phyloP scores from a whole-genome alignment of 2,113 vertebrate genomes.

The Corythornis madagascariensis region DNA sequence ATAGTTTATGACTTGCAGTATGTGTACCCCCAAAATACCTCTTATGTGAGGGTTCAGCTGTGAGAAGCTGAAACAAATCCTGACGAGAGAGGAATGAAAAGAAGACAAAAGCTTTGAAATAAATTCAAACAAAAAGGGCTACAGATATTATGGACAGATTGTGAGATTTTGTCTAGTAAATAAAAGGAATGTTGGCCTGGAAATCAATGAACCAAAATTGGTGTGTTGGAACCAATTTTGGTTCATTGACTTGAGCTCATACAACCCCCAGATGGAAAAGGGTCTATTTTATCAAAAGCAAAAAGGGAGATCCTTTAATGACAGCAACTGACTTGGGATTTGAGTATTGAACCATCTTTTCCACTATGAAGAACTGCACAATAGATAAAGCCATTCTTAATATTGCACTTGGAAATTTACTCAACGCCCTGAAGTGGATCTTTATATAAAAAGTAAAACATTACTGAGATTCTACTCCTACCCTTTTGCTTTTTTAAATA shows the following conservation, averaged over 20 bases:
- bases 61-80: background rate
- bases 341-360: slow-evolving; percentile 15
- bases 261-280: background rate
- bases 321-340: background rate
- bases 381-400: background rate
- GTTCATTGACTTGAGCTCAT: slow-evolving; percentile 25
- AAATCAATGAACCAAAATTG: slow-evolving; percentile 42
- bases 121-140: background rate
- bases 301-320: slow-evolving; percentile 4
- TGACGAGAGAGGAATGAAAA: background rate
- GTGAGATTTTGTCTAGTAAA: slow-evolving; percentile 2
- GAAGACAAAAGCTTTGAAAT: background rate
- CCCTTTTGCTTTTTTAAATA: background rate
- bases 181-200: background rate
- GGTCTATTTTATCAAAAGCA: background rate
- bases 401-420: background rate
- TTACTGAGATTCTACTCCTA: background rate
- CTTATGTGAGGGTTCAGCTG: background rate
- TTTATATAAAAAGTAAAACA: background rate
- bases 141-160: background rate
- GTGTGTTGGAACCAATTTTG: slow-evolving; percentile 43
- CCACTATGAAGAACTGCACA: background rate
- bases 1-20: background rate
- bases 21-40: background rate
- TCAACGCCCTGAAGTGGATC: background rate